Conservation (phyloP, 2,888 invertebrate genomes). For the Endotricha flammealis region DNA sequence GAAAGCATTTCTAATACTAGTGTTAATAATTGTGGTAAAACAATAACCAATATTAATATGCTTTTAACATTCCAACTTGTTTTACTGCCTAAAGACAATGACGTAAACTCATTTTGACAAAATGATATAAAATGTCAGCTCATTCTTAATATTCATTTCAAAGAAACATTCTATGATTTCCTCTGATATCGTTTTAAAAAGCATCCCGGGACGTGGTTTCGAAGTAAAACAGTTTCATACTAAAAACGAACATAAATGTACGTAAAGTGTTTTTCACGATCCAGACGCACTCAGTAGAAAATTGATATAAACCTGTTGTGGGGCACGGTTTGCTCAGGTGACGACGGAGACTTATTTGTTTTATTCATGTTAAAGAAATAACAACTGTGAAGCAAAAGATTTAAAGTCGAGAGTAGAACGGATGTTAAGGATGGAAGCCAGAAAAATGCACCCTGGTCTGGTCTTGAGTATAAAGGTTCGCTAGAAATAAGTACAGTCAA, state of each 20-base stretch:
- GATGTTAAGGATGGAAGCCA: conserved; percentile 41
- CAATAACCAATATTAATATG: no score
- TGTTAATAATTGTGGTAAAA: no score
- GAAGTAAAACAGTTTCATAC: conserved; percentile 28
- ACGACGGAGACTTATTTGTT: conserved; percentile 60
- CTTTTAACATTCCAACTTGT: no score
- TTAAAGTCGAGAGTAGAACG: conserved; percentile 32
- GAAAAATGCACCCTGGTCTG: conserved; percentile 57
- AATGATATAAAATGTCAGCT: no score
- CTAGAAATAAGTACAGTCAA: conserved; percentile 51
- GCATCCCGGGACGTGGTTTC: conserved; percentile 12
- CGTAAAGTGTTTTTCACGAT: conserved; percentile 63
- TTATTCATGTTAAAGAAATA: conserved; percentile 28
- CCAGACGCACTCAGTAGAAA: conserved; percentile 72
- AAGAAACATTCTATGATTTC: conserved; percentile 1
- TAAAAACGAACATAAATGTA: conserved; percentile 42
- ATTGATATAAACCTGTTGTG: conserved; percentile 75
- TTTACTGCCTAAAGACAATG: no score
- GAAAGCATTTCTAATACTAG: no score
- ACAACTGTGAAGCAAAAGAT: conserved; percentile 26
- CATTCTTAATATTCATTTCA: conserved; percentile 5
- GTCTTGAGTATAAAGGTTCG: conserved; percentile 59
- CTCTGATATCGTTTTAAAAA: conserved; percentile 8
- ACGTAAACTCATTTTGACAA: no score
- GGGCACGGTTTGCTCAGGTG: conserved; percentile 64